Evolutionary conservation across 37 sponge, comb jelly and placozoan species (phyloP).

Genomic region (Chondrilla cf. caribensis): DNA sequence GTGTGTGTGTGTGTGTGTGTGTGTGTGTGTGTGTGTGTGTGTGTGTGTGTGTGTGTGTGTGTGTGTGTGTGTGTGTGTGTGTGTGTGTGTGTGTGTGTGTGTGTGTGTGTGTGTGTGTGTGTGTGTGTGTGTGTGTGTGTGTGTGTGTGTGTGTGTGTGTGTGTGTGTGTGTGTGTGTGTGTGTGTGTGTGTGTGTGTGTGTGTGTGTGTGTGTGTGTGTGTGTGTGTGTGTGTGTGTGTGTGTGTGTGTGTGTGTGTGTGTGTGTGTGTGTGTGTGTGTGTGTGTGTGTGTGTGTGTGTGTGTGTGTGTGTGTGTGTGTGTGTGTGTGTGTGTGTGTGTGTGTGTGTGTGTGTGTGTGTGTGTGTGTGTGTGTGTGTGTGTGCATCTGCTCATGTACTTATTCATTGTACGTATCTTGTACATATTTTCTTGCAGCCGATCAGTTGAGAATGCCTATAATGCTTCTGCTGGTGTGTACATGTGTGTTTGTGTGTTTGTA

Average conservation of each 20-base stretch:
- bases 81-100: too few relatives aligned
- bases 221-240: too few relatives aligned
- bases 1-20: too few relatives aligned
- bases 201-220: too few relatives aligned
- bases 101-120: neutral
- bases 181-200: too few relatives aligned
- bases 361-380: neutral
- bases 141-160: constrained; percentile 17
- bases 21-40: too few relatives aligned
- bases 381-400: too few relatives aligned
- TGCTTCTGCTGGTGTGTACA: constrained; percentile 57
- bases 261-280: neutral
- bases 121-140: constrained; percentile 65
- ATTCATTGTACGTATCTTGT: too few relatives aligned
- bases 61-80: too few relatives aligned
- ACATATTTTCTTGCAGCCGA: constrained; percentile 39
- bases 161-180: too few relatives aligned
- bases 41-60: too few relatives aligned
- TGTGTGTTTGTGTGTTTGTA: neutral
- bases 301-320: constrained; percentile 25
- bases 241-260: too few relatives aligned
- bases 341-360: constrained; percentile 29
- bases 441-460: constrained; percentile 67
- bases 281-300: neutral
- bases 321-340: constrained; percentile 36